Evolutionary conservation across 92 coral and sea anemone genomes (phyloP).

Genomic region (Virgularia gustaviana): DNA sequence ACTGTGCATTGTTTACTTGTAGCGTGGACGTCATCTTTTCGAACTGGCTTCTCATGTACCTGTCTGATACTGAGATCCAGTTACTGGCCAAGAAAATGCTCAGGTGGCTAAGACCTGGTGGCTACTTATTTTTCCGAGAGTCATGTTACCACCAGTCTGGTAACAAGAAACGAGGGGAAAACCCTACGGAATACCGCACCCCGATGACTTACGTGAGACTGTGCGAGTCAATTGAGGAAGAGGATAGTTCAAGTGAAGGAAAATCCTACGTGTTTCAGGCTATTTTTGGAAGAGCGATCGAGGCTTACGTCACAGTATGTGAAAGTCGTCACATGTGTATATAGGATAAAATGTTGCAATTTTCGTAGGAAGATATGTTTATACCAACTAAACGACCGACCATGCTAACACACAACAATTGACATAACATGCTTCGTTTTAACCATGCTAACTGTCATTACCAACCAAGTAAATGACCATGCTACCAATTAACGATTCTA

Average conservation of each 20-base stretch:
- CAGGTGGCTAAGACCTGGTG: slow-evolving; percentile 56
- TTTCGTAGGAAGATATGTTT: no score
- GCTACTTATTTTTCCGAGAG: slow-evolving; percentile 68
- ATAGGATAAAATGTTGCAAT: no score
- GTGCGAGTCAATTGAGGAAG: slow-evolving; percentile 46
- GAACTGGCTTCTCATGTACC: slow-evolving; percentile 78
- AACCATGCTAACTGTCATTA: no score
- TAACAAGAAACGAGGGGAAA: slow-evolving; percentile 56
- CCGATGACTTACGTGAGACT: slow-evolving; percentile 57
- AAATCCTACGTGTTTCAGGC: slow-evolving; percentile 33
- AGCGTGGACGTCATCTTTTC: slow-evolving; percentile 72
- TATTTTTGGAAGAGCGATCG: slow-evolving; percentile 56
- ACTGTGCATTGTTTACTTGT: not conserved
- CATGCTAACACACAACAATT: no score
- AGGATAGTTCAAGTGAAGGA: slow-evolving; percentile 20
- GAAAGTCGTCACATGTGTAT: no score
- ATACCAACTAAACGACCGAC: no score
- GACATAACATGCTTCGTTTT: no score
- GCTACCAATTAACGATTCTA: no score
- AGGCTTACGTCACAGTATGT: slow-evolving; percentile 64
- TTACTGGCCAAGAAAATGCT: slow-evolving; percentile 64
- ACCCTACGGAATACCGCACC: slow-evolving; percentile 66
- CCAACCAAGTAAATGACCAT: no score
- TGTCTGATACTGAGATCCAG: slow-evolving; percentile 62
- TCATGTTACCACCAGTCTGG: slow-evolving; percentile 74